Conservation (phyloP, 2,797 vertebrate genomes). For the Sarcophilus harrisii region DNA sequence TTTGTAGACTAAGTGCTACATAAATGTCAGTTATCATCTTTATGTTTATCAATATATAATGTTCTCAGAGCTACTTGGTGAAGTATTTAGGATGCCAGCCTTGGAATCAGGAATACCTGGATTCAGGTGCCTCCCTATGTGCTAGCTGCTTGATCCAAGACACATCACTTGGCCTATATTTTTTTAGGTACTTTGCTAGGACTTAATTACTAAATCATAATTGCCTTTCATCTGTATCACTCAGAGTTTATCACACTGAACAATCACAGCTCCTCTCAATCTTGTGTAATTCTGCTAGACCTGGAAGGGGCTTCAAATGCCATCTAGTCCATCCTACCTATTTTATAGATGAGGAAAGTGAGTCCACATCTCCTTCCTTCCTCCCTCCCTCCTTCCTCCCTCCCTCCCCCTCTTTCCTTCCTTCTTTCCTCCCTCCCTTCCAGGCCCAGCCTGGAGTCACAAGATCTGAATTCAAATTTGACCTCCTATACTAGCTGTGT, state of each 20-base stretch:
- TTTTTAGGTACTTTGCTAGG: background rate
- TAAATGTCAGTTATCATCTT: background rate
- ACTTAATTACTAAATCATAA: background rate
- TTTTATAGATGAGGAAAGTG: background rate
- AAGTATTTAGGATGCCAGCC: background rate
- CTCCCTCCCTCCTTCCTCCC: too few relatives aligned
- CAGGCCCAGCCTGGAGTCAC: background rate
- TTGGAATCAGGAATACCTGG: background rate
- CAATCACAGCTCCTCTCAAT: background rate
- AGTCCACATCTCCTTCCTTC: too few relatives aligned
- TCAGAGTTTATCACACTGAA: background rate
- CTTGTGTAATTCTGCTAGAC: background rate
- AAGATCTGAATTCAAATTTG: background rate
- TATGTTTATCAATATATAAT: background rate
- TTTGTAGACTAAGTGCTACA: background rate
- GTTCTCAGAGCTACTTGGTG: background rate
- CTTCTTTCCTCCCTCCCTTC: too few relatives aligned
- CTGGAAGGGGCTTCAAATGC: background rate
- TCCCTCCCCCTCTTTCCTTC: too few relatives aligned
- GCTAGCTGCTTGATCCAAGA: fast-evolving
- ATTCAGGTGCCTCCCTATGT: background rate
- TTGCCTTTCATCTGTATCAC: background rate
- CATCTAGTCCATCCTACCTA: background rate
- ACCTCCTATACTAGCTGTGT: background rate
- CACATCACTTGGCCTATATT: background rate